phyloP scores from a whole-genome alignment of 2,797 vertebrate genomes.

The Steatocranus sp. region DNA sequence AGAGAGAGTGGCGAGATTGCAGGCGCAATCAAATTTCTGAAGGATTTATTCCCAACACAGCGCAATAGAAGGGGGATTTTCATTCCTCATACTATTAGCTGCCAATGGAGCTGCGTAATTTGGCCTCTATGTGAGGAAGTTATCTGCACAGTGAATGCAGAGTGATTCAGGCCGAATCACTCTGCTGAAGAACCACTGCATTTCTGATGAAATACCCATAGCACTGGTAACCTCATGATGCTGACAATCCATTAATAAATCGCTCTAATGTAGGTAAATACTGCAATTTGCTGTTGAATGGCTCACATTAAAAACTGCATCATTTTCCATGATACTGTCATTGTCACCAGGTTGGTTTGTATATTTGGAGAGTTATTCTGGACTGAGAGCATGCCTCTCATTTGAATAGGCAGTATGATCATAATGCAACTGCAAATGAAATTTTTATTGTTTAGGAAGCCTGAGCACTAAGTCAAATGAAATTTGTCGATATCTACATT shows the following conservation, averaged over 20 bases:
- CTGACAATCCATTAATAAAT: constrained; percentile 48
- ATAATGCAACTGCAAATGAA: not conserved
- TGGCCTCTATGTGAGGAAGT: constrained; percentile 44
- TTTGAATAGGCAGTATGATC: constrained; percentile 17
- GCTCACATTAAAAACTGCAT: not conserved
- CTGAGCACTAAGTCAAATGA: not conserved
- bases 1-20: not conserved
- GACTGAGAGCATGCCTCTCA: not conserved
- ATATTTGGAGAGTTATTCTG: not conserved
- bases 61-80: constrained; percentile 48
- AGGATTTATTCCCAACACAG: constrained; percentile 51
- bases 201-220: constrained; percentile 42
- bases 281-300: constrained; percentile 15
- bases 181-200: constrained; percentile 25
- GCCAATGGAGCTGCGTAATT: constrained; percentile 58
- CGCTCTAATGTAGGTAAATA: constrained; percentile 16
- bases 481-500: constrained; percentile 11
- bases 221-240: constrained; percentile 1
- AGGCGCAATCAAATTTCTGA: constrained; percentile 49
- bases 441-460: constrained; percentile 10
- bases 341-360: not conserved
- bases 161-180: constrained; percentile 41
- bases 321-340: not conserved
- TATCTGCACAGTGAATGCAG: constrained; percentile 54
- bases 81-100: constrained; percentile 56